These are phyloP conservation scores for Morbakka virulenta DNA, from an alignment of 30 jellyfish, hydroid and myxozoan genomes.

Conservation along the genomic window DNA sequence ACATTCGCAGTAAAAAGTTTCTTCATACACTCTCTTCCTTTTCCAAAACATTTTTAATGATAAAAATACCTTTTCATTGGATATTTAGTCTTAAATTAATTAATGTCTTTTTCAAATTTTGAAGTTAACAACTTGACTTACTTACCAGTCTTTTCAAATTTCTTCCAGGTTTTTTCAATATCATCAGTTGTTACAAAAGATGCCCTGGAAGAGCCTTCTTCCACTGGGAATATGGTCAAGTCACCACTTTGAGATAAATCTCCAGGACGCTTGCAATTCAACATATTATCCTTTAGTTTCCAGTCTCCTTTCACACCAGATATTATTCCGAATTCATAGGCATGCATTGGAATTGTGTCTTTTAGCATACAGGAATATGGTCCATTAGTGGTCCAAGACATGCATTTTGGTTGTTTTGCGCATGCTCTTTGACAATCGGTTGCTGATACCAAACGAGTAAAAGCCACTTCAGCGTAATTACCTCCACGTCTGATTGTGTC, in stretches of 20 bases:
- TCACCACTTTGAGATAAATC: slow-evolving; percentile 91
- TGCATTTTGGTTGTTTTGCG: slow-evolving; percentile 80
- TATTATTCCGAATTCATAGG: slow-evolving; percentile 94
- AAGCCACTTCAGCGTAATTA: slow-evolving; percentile 82
- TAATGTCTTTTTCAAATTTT: too few relatives aligned
- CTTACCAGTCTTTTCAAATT: slow-evolving; percentile 69
- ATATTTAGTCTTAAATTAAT: too few relatives aligned
- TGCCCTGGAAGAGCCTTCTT: slow-evolving; percentile 37
- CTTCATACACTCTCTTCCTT: too few relatives aligned
- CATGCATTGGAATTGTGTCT: slow-evolving; percentile 90
- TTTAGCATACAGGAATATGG: slow-evolving; percentile 94
- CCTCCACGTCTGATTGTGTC: slow-evolving; percentile 95
- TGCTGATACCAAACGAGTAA: slow-evolving; percentile 82
- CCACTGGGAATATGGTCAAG: slow-evolving; percentile 63
- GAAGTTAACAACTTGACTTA: background rate
- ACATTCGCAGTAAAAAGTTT: too few relatives aligned
- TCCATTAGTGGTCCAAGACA: slow-evolving; percentile 99
- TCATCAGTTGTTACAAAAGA: slow-evolving; percentile 61
- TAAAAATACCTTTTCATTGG: too few relatives aligned
- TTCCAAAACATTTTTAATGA: too few relatives aligned
- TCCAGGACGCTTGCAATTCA: slow-evolving; percentile 84
- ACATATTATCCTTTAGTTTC: slow-evolving; percentile 54
- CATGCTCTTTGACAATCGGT: slow-evolving; percentile 97
- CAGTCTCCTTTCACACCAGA: slow-evolving; percentile 94
- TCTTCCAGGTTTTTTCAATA: slow-evolving; percentile 71